Evolutionary conservation across 2,797 vertebrate genomes (phyloP).

Genomic region (Perodicticus potto): DNA sequence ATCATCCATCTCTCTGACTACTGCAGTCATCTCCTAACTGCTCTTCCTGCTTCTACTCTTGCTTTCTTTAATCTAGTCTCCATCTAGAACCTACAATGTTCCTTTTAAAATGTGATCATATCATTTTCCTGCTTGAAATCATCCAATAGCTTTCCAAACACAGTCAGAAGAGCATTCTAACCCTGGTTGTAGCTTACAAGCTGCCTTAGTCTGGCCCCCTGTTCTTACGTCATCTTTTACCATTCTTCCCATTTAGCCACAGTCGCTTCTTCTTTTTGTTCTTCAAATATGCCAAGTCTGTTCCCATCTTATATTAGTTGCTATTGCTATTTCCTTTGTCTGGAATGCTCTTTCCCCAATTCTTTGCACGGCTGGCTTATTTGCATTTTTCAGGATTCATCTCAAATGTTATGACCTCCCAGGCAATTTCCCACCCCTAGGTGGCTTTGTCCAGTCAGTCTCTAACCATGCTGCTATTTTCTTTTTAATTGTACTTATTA

Average conservation of each 20-base stretch:
- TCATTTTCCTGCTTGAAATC: conserved; percentile 32
- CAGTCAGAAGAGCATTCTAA: conserved; percentile 17
- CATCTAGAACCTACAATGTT: not conserved
- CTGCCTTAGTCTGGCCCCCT: not conserved
- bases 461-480: too few species aligned
- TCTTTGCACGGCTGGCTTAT: not conserved
- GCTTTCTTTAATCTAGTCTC: not conserved
- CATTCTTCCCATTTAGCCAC: not conserved
- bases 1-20: not conserved
- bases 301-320: not conserved
- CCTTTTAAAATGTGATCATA: conserved; percentile 23
- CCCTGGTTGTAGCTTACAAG: not conserved
- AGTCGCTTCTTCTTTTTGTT: not conserved
- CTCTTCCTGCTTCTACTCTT: not conserved
- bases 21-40: not conserved
- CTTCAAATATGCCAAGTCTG: not conserved
- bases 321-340: not conserved
- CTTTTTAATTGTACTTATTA: too few species aligned
- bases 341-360: not conserved
- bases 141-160: not conserved
- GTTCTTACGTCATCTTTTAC: not conserved
- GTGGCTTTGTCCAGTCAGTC: too few species aligned
- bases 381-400: conserved; percentile 18
- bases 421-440: not conserved
- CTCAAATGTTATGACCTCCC: not conserved